A percentile compares a stretch with the other conserved stretches of the same genome.
Conservation (phyloP, 2,888 invertebrate genomes). For the Ichneumoninae sp. region DNA sequence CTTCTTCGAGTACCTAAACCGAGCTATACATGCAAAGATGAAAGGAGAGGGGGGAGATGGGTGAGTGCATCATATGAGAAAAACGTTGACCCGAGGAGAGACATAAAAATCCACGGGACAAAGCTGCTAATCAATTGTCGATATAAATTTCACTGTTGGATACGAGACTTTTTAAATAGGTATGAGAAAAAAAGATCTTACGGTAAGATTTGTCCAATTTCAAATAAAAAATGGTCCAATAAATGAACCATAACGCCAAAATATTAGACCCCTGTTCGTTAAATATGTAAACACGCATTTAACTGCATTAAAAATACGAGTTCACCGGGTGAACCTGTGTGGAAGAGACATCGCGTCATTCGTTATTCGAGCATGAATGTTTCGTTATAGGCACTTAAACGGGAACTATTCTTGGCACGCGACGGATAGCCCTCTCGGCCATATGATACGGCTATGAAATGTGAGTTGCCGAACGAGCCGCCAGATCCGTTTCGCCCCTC, state of each 20-base stretch:
- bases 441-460: slow-evolving; percentile 46
- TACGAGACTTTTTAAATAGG: background rate
- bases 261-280: background rate
- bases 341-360: slow-evolving; percentile 54
- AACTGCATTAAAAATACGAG: slow-evolving; percentile 38
- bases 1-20: slow-evolving; percentile 25
- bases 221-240: background rate
- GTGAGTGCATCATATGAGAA: background rate
- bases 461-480: slow-evolving; percentile 38
- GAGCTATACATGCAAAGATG: background rate
- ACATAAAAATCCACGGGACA: background rate
- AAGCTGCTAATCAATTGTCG: slow-evolving; percentile 37
- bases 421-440: slow-evolving; percentile 18
- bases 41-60: background rate
- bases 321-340: slow-evolving; percentile 35
- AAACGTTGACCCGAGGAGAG: slow-evolving; percentile 11
- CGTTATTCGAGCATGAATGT: slow-evolving; percentile 56
- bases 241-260: background rate
- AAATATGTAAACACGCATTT: slow-evolving; percentile 3
- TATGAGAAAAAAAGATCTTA: background rate
- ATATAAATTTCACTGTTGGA: slow-evolving; percentile 9
- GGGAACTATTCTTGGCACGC: slow-evolving; percentile 57
- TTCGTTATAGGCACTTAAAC: slow-evolving; percentile 46
- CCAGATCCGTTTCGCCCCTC: slow-evolving; percentile 8
- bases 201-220: background rate